These are phyloP conservation scores for Drosophila borborema DNA, from an alignment of 2,888 invertebrate genomes.

Conservation along the genomic window DNA sequence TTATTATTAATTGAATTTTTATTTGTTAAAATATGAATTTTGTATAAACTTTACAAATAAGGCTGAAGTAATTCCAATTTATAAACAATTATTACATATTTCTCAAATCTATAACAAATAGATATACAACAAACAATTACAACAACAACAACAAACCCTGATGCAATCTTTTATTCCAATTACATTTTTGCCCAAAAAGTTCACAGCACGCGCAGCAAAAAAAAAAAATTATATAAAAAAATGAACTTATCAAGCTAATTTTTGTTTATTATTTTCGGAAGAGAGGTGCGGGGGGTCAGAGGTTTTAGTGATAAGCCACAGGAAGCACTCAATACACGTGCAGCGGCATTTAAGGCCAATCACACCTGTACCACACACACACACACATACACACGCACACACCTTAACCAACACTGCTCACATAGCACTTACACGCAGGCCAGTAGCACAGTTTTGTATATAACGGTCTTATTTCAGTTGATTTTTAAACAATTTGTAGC, in stretches of 20 bases:
- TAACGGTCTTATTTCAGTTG: background rate
- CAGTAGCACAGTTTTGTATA: background rate
- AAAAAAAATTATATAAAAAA: background rate
- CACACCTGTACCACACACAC: constrained; percentile 21
- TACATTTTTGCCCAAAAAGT: constrained; percentile 31
- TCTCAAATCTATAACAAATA: background rate
- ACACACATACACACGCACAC: background rate
- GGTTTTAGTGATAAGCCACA: constrained; percentile 24
- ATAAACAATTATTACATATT: background rate
- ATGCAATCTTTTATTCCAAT: constrained; percentile 34
- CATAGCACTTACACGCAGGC: constrained; percentile 29
- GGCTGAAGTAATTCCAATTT: background rate
- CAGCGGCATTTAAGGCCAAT: constrained; percentile 5
- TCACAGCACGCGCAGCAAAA: constrained; percentile 29
- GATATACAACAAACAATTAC: background rate
- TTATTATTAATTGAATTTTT: background rate
- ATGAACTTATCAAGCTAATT: constrained; percentile 29
- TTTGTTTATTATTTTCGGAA: constrained; percentile 19
- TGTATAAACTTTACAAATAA: too few relatives aligned
- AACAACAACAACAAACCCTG: constrained; percentile 3
- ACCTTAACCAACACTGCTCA: constrained; percentile 7
- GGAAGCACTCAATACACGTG: constrained; percentile 38
- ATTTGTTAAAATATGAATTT: background rate
- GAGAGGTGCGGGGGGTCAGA: constrained; percentile 14
- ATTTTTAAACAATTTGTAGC: background rate